Percentiles rank a stretch among this genome's conserved stretches.
Conservation (phyloP, 2,797 vertebrate genomes). For the Lepilemur septentrionalis region DNA sequence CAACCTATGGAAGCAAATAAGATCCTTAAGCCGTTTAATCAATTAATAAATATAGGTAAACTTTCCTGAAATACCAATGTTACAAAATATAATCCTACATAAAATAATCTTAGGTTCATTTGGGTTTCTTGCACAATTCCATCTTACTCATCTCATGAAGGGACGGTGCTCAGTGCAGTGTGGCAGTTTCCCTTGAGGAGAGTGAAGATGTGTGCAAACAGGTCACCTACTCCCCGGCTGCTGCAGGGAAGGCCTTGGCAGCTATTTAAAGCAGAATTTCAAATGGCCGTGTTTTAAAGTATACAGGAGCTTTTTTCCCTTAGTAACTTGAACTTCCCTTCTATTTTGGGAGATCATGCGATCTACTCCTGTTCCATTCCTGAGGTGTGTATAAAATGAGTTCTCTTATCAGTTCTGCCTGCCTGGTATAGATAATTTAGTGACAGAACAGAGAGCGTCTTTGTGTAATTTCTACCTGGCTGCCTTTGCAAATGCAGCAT, state of each 20-base stretch:
- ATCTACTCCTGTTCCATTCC: background rate
- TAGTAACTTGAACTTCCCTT: background rate
- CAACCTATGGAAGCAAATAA: background rate
- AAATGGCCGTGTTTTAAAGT: background rate
- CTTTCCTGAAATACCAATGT: fast-evolving
- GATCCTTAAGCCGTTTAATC: background rate
- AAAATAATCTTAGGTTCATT: fast-evolving
- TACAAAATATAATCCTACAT: fast-evolving
- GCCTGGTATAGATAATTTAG: slow-evolving; percentile 54
- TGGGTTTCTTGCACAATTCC: background rate
- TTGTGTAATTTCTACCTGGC: slow-evolving; percentile 27
- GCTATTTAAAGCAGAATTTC: background rate
- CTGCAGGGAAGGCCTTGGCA: background rate
- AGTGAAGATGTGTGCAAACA: no score
- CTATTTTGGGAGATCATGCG: background rate
- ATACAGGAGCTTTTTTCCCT: background rate
- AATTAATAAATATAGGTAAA: fast-evolving
- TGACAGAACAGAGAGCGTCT: background rate
- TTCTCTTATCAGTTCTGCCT: slow-evolving; percentile 61
- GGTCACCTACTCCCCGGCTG: background rate
- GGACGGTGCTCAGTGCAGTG: fast-evolving
- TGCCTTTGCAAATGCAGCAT: background rate
- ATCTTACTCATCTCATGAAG: background rate
- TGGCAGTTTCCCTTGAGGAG: background rate
- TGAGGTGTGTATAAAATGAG: slow-evolving; percentile 17